Evolutionary conservation across 1,140 invertebrate species (phyloP).

Genomic region (Oryctes rhinoceros): DNA sequence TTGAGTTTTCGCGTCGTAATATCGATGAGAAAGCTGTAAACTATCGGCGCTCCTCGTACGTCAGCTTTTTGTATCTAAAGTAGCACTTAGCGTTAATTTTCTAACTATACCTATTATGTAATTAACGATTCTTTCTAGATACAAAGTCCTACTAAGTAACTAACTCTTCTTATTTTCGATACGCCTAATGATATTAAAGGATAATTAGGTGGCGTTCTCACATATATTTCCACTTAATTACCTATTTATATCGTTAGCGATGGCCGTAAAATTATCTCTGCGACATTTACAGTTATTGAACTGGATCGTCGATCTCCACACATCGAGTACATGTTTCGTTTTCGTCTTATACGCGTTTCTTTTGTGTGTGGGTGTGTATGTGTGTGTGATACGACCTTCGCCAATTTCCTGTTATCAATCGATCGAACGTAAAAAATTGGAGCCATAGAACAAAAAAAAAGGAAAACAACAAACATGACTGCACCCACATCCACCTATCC

Average conservation of each 20-base stretch:
- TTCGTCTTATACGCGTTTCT: neutral
- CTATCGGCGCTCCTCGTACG: too few relatives aligned
- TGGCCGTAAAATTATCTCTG: neutral
- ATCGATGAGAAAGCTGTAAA: too few relatives aligned
- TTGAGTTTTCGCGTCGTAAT: too few relatives aligned
- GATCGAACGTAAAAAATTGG: neutral
- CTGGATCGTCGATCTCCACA: neutral
- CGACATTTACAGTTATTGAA: constrained; percentile 6
- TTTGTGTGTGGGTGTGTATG: neutral
- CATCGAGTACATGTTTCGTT: too few relatives aligned
- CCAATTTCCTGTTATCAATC: constrained; percentile 2
- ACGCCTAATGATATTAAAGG: too few relatives aligned
- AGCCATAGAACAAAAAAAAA: neutral
- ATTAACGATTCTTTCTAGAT: too few relatives aligned
- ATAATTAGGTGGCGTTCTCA: neutral
- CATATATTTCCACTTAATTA: constrained; percentile 1
- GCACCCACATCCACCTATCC: neutral
- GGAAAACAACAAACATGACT: neutral
- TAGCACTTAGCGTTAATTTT: too few relatives aligned
- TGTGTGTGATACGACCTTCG: neutral
- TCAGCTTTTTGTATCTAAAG: too few relatives aligned
- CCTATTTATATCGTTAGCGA: neutral
- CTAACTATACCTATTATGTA: too few relatives aligned
- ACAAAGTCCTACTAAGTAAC: too few relatives aligned
- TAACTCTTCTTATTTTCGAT: too few relatives aligned